Base-by-base conservation (phyloP, 2,113 vertebrate species). In the Phyllopteryx taeniolatus region DNA sequence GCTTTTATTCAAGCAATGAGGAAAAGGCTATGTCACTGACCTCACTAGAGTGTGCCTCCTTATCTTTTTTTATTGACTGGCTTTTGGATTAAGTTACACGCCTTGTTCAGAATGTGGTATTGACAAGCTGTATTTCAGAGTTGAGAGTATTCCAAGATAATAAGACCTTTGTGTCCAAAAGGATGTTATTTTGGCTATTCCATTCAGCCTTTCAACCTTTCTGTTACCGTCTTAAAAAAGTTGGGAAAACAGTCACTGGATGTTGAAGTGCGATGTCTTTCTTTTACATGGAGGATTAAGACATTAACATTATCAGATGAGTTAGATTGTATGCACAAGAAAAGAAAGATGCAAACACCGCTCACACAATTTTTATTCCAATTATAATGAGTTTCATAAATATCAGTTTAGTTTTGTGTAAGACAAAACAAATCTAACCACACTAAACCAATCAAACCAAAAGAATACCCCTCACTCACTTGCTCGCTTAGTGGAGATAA, bases 11-110 rank as follows among this genome's bases (percentile, higher is more conserved):
- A 33, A 10, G 27, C 14, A 39, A 33, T 0, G 0, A 63, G 72
- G 67, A 67, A 71, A 66, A 53, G 33, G 67, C 22, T 46, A 53
- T 69, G 33, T 4, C 3, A 35, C 61, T 0, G 1, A 71, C 49
- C 68, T 47, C n/a, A 35, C 42, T 47, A 74, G 73, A 73, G 67
- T 33, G 8, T 3, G 8, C 7, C 68, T 82, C 84, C 82, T 87
- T 86, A 85, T 89, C 86, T 85, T 51, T 85, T 51, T n/a, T 73
- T 80, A 88, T 85, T 81, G 85, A 88, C 83, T 82, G 79, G 75
- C 54, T 73, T 78, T 70, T 80, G 75, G 87, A 85, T 90, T 87
- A 22, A 90, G 76, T 72, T 74, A 57, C 71, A 81, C 5, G 22
- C 78, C 81, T 82, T 83, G 76, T 76, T 73, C 87, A 71, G 78